Evolutionary conservation across 2,797 vertebrate species (phyloP).

Genomic region (Lagothrix lagotricha): DNA sequence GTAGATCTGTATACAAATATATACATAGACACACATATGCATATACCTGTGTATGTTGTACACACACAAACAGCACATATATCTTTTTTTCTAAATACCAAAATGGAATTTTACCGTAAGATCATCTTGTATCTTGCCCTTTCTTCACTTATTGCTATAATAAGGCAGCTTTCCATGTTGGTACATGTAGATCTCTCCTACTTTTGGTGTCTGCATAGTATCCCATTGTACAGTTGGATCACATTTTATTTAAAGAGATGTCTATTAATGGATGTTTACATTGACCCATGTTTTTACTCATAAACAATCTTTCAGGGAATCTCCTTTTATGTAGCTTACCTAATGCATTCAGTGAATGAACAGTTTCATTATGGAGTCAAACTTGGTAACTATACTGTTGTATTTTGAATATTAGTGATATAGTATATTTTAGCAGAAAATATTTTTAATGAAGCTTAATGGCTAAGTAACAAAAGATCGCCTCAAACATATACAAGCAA

Average conservation of each 20-base stretch:
- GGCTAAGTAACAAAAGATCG: neutral
- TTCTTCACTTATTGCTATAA: neutral
- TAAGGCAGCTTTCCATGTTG: neutral
- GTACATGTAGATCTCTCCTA: neutral
- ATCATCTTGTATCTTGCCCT: neutral
- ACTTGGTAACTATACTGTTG: neutral
- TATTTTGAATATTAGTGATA: slow-evolving; percentile 18
- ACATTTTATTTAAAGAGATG: neutral
- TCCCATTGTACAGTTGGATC: neutral
- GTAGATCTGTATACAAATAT: neutral
- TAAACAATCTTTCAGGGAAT: neutral
- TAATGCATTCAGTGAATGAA: neutral
- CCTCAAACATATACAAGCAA: neutral
- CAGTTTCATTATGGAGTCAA: neutral
- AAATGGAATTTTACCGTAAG: neutral
- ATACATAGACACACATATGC: neutral
- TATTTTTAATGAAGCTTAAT: neutral
- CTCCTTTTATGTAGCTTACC: neutral
- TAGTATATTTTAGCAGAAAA: neutral
- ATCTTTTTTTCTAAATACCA: neutral
- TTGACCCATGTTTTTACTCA: neutral
- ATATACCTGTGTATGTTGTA: neutral
- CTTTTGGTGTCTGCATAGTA: neutral
- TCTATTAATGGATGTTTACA: neutral
- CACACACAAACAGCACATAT: neutral